phyloP scores from a whole-genome alignment of 2,113 vertebrate species.

The Chauna torquata region DNA sequence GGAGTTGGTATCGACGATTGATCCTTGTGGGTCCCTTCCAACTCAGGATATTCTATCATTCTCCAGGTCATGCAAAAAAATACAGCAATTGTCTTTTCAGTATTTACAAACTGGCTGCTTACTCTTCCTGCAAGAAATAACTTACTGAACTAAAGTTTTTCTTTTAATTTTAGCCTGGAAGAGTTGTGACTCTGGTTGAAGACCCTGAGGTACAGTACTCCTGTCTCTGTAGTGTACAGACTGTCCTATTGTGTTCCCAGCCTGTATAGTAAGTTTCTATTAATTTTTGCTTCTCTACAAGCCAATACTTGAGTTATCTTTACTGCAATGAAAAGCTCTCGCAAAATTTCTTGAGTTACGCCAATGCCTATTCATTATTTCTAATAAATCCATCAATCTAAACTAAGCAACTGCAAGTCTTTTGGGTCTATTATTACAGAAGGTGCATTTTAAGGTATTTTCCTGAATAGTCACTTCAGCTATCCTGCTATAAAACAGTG shows the following conservation, averaged over 20 bases:
- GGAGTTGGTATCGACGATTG: background rate
- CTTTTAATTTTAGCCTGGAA: slow-evolving; percentile 86
- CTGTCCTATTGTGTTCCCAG: background rate
- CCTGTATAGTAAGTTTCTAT: background rate
- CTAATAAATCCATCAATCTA: background rate
- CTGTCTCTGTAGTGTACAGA: background rate
- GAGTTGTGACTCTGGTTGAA: slow-evolving; percentile 96
- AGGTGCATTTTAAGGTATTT: background rate
- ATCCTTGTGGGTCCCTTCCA: background rate
- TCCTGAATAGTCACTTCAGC: background rate
- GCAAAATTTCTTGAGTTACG: background rate
- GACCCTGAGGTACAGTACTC: slow-evolving; percentile 88
- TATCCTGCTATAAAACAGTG: background rate
- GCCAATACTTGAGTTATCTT: background rate
- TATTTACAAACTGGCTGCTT: background rate
- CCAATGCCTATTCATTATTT: background rate
- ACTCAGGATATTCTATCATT: background rate
- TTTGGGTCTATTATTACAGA: background rate
- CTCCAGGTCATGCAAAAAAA: background rate
- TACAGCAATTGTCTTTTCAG: background rate
- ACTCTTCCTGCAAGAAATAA: background rate
- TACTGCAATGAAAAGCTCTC: background rate
- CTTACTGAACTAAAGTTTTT: background rate
- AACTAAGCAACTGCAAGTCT: background rate
- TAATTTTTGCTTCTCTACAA: background rate